Base-by-base conservation (phyloP, 1,140 invertebrate genomes). In the Drosophila hydei region DNA sequence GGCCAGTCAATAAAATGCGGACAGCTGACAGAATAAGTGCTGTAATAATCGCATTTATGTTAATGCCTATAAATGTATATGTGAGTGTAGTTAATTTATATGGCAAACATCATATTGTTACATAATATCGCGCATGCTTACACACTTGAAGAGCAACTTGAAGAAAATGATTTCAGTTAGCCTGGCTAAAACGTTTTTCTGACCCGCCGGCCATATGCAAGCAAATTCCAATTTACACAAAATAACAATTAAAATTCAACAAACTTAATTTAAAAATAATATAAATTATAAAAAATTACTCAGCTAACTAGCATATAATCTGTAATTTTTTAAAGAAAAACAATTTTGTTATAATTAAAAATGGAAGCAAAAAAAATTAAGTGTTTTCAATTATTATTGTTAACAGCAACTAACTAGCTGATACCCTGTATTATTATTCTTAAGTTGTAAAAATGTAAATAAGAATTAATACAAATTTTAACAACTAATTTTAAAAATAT, bases 1-100 rank as follows among this genome's bases (percentile, higher is more conserved):
- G 30, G 16, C 8, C 56, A 63, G 81, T 84, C 69, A 87, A 87
- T 80, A 87, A 84, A 77, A 54, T 79, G 62, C 23, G 23, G 33
- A 45, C 55, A 59, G 59, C 60, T 81, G 64, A 62, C 47, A 55
- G 59, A 59, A 42, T 33, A 30, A 55, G 40, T 50, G 56, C 47
- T 61, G 52, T 63, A 59, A 77, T 73, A 68, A 45, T 45, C 62
- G 42, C 50, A 67, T 68, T 47, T 45, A 68, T 61, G 62, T 36
- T 42, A 42, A 42, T 42, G 14, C 14, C 38, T 14, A 16, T 16
- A 58, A 50, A 54, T 70, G 7, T 12, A n/a, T 25, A 18, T 16
- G 2, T 25, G 16, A 16, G n/a, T 16, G 38, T 18, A 50, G 52
- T 63, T 77, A 63, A 77, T 84, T 84, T 77, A 80, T 71, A 84